phyloP scores from a whole-genome alignment of 30 jellyfish, hydroid and myxozoan species.

The Chironex yamaguchii region DNA sequence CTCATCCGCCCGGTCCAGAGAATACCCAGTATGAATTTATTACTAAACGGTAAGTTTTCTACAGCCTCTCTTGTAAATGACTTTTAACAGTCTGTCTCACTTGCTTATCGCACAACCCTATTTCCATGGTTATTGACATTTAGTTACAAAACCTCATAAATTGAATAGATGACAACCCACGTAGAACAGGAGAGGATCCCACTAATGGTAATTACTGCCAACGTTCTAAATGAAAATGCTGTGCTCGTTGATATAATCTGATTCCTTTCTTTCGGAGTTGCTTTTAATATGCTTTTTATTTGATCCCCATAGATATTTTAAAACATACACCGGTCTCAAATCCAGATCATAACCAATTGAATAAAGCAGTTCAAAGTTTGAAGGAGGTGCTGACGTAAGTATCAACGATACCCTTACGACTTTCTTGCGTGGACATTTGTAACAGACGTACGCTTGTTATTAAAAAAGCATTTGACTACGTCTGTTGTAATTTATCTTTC shows the following conservation, averaged over 20 bases:
- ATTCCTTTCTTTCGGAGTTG: not conserved
- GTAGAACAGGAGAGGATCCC: no score
- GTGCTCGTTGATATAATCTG: no score
- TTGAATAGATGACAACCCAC: no score
- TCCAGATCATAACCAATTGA: conserved; percentile 88
- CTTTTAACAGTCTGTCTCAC: not conserved
- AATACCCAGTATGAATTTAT: conserved; percentile 92
- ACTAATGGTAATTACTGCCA: no score
- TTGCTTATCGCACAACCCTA: not conserved
- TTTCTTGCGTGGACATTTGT: no score
- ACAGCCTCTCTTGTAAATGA: no score
- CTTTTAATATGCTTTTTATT: not conserved
- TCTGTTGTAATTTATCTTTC: no score
- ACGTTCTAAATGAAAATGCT: no score
- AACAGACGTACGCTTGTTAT: no score
- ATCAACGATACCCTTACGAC: no score
- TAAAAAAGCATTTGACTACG: no score
- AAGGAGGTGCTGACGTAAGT: conserved; percentile 93
- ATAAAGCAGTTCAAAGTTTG: conserved; percentile 89
- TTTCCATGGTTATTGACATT: not conserved
- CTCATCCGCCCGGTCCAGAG: conserved; percentile 99
- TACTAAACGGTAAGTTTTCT: conserved; percentile 85
- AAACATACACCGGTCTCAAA: conserved; percentile 85
- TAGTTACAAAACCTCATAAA: no score
- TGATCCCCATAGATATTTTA: conserved; percentile 70